Base-by-base conservation (phyloP, 2,888 invertebrate genomes). In the Strigamia crassipes region DNA sequence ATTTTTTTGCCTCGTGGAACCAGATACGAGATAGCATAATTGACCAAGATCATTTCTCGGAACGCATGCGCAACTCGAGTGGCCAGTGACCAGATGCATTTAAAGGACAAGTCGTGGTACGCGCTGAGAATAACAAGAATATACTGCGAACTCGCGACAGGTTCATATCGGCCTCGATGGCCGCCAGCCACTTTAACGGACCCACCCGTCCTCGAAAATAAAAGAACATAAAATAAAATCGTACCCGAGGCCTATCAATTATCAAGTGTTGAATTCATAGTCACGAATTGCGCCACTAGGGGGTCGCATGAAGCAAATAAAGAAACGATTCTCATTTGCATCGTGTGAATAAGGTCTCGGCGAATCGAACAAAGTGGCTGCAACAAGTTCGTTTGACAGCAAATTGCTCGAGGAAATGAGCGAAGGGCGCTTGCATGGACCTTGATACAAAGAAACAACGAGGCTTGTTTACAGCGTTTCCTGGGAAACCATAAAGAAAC, bases 231-330 rank as follows among this genome's bases (percentile, higher is more conserved):
- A n/a, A 61, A n/a, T 12, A 61, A 61, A 61, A 61, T 15, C 12
- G 12, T 61, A 5, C 61, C 61, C 21, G 61, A 13, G 61, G 61
- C 61, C 61, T 61, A 61, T 61, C 61, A 61, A 61, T 61, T 61
- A 61, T 61, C 61, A 61, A 61, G 61, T 61, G 61, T 61, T 61
- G 61, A 61, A 61, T 61, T 61, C 61, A n/a, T n/a, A 61, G 61
- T 61, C 61, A 61, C 61, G 61, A 61, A 61, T 61, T 61, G 13
- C 61, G 61, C 61, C 61, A 61, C 61, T n/a, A 61, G 61, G 61
- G 61, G 61, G 61, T n/a, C n/a, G 1, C 61, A n/a, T n/a, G 61
- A 61, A 61, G 61, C 12, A 61, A n/a, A 61, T 15, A 21, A 61
- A 61, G 21, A 18, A 42, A 42, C 42, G 42, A n/a, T 61, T n/a